Evolutionary conservation across 2,113 vertebrate species (phyloP).

Genomic region (Etheostoma cragini): DNA sequence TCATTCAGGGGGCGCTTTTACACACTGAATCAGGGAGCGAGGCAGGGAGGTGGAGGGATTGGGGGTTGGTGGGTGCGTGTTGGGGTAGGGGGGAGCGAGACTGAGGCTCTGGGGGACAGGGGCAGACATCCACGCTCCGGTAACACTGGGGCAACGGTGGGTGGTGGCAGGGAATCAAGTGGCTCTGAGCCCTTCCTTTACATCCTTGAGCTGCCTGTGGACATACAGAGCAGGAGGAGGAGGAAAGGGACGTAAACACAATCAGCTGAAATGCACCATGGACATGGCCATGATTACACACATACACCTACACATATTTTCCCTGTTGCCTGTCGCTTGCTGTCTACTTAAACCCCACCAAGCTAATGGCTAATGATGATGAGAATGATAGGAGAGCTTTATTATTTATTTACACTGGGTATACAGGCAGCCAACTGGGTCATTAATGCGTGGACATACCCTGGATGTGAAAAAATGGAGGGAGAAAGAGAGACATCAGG

Average conservation of each 20-base stretch:
- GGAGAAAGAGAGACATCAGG: constrained; percentile 1
- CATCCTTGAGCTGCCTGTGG: constrained; percentile 66
- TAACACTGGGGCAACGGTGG: constrained; percentile 88
- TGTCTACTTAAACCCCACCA: constrained; percentile 43
- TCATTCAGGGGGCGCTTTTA: constrained; percentile 99
- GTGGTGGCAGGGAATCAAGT: constrained; percentile 75
- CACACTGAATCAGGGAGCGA: constrained; percentile 96
- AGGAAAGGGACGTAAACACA: constrained; percentile 54
- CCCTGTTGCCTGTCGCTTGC: constrained; percentile 39
- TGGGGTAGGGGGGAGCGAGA: constrained; percentile 77
- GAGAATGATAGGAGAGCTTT: constrained; percentile 34
- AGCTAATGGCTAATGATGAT: constrained; percentile 34
- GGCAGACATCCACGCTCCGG: constrained; percentile 91
- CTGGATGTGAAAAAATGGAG: constrained; percentile 14
- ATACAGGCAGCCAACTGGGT: constrained; percentile 30
- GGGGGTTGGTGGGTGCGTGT: constrained; percentile 86
- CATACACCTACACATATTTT: constrained; percentile 48
- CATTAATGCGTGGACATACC: constrained; percentile 36
- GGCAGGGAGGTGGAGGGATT: constrained; percentile 83
- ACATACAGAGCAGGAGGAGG: constrained; percentile 62
- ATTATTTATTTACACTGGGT: constrained; percentile 57
- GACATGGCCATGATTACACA: constrained; percentile 60
- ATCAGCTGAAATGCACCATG: constrained; percentile 60
- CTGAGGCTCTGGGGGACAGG: constrained; percentile 85
- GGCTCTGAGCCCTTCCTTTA: constrained; percentile 67